Conservation (phyloP, 2,888 invertebrate species). For the Ariolimax columbianus region DNA sequence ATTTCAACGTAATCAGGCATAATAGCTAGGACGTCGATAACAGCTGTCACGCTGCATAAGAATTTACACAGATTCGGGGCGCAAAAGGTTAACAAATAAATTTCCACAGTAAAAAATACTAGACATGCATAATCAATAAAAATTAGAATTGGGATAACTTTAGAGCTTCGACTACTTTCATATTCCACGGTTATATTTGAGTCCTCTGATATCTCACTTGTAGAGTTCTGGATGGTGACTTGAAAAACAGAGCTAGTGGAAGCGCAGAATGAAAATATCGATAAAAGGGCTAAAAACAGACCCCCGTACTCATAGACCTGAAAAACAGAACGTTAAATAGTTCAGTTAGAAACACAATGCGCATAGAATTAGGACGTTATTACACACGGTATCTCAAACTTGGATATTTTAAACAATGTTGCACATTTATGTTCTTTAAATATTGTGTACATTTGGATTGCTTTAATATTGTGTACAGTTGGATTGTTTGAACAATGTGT, state of each 20-base stretch:
- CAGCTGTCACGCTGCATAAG: conserved; percentile 55
- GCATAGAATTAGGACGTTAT: too few species aligned
- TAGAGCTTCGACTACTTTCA: conserved; percentile 26
- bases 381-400: too few species aligned
- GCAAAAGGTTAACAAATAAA: conserved; percentile 62
- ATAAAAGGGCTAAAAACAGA: conserved; percentile 53
- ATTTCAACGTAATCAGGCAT: conserved; percentile 69
- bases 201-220: neutral
- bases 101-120: conserved; percentile 69
- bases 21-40: conserved; percentile 62
- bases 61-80: conserved; percentile 61
- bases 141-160: conserved; percentile 57
- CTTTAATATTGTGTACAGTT: too few species aligned
- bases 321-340: neutral
- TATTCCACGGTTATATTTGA: too few species aligned
- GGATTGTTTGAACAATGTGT: too few species aligned
- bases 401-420: too few species aligned
- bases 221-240: conserved; percentile 4
- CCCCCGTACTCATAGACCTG: conserved; percentile 58
- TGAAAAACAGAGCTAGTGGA: conserved; percentile 52
- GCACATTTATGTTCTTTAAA: too few species aligned
- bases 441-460: too few species aligned
- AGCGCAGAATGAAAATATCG: conserved; percentile 58
- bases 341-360: too few species aligned
- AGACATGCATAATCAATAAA: conserved; percentile 64